Evolutionary conservation across 2,797 vertebrate genomes (phyloP).

Genomic region (Danio jaintianensis): DNA sequence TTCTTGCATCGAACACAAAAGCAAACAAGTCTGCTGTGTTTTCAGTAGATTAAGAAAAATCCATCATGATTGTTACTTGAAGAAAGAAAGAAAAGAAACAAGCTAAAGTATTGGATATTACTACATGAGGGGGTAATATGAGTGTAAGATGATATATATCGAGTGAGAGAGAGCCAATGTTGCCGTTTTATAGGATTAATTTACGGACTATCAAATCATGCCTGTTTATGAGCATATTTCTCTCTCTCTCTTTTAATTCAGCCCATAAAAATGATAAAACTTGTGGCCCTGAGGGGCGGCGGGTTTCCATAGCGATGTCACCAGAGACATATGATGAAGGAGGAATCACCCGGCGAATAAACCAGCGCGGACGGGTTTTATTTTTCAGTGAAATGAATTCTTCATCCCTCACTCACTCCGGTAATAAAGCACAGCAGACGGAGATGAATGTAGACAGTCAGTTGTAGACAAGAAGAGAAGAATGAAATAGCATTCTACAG

Average conservation of each 20-base stretch:
- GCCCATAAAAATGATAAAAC: slow-evolving; percentile 57
- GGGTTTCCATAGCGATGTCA: slow-evolving; percentile 65
- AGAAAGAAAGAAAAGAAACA: not conserved
- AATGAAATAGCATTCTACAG: not conserved
- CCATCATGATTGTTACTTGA: not conserved
- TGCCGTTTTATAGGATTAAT: slow-evolving; percentile 45
- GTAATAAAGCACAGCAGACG: slow-evolving; percentile 48
- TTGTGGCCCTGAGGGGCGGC: slow-evolving; percentile 33
- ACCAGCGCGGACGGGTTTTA: slow-evolving; percentile 45
- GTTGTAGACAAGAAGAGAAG: not conserved
- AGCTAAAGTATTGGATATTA: not conserved
- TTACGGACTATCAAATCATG: slow-evolving; percentile 42
- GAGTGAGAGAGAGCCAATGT: slow-evolving; percentile 7
- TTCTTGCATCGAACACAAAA: not conserved
- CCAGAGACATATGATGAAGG: slow-evolving; percentile 57
- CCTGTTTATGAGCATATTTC: slow-evolving; percentile 32
- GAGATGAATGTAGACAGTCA: slow-evolving; percentile 38
- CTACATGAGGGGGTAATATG: not conserved
- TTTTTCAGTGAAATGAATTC: slow-evolving; percentile 55
- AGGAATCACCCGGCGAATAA: slow-evolving; percentile 66
- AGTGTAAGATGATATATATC: slow-evolving; percentile 7
- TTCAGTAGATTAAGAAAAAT: not conserved
- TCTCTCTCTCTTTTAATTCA: slow-evolving; percentile 53
- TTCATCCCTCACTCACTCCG: slow-evolving; percentile 58
- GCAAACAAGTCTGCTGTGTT: not conserved